Evolutionary conservation across 2,797 vertebrate species (phyloP).

Genomic region (Bovichtus diacanthus): DNA sequence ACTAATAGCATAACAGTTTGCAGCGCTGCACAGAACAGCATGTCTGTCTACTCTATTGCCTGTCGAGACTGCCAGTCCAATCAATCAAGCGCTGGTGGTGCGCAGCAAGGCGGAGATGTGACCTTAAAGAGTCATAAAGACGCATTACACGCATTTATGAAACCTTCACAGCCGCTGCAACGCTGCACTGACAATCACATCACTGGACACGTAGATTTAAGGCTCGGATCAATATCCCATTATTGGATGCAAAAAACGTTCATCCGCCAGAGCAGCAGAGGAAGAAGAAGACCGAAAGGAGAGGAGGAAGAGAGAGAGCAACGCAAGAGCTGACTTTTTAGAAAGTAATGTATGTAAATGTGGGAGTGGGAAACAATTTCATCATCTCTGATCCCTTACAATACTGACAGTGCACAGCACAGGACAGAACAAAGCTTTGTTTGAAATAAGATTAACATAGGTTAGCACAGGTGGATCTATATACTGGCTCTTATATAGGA

Average conservation of each 20-base stretch:
- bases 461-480: background rate
- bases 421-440: background rate
- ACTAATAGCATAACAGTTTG: background rate
- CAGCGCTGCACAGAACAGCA: background rate
- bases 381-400: background rate
- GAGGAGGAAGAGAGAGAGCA: background rate
- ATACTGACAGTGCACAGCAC: background rate
- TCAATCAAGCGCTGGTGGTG: constrained; percentile 50
- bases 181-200: constrained; percentile 52
- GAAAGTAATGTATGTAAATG: background rate
- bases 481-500: background rate
- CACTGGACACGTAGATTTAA: constrained; percentile 51
- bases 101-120: constrained; percentile 35
- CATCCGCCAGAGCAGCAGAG: constrained; percentile 22
- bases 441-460: background rate
- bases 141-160: constrained; percentile 58
- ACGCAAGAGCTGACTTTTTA: constrained; percentile 11
- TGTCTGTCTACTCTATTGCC: background rate
- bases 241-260: constrained; percentile 68
- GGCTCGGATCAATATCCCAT: constrained; percentile 71
- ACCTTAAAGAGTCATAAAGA: constrained; percentile 71
- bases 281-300: background rate
- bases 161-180: constrained; percentile 42
- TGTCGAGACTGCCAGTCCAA: constrained; percentile 6
- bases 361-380: background rate